Evolutionary conservation across 2,113 vertebrate genomes (phyloP).

Genomic region (Bombycilla garrulus): DNA sequence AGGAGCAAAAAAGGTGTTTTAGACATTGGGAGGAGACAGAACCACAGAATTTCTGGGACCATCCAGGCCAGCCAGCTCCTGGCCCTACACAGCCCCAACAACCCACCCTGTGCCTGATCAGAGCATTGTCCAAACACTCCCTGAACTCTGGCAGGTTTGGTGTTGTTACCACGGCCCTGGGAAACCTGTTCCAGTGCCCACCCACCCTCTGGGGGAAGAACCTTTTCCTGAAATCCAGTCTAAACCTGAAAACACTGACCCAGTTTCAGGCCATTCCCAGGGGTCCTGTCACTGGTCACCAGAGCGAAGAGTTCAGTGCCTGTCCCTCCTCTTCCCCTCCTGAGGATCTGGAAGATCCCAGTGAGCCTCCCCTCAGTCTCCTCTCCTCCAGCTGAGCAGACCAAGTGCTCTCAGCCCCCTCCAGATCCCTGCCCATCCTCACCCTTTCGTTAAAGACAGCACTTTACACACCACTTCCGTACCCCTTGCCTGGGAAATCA

Average conservation of each 20-base stretch:
- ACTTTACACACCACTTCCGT: not conserved
- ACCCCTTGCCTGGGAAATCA: not conserved
- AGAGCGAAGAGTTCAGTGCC: not conserved
- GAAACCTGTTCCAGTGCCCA: not conserved
- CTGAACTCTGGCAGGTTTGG: no score
- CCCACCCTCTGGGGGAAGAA: not conserved
- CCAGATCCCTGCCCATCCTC: not conserved
- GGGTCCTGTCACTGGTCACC: not conserved
- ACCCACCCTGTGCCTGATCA: not conserved
- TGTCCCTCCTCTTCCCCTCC: not conserved
- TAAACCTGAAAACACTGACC: not conserved
- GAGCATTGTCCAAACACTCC: not conserved
- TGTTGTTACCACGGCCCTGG: not conserved
- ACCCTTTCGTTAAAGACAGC: not conserved
- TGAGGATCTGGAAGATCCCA: not conserved
- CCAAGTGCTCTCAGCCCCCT: not conserved
- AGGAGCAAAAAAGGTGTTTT: not conserved
- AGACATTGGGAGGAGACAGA: not conserved
- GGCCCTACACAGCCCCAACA: not conserved
- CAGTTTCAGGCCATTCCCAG: not conserved
- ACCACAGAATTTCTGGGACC: no score
- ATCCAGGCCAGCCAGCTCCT: not conserved
- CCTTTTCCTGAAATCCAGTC: not conserved
- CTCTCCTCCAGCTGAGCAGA: not conserved
- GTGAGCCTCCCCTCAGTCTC: not conserved